Conservation (phyloP, 2,888 invertebrate species). For the Sesamia inferens region DNA sequence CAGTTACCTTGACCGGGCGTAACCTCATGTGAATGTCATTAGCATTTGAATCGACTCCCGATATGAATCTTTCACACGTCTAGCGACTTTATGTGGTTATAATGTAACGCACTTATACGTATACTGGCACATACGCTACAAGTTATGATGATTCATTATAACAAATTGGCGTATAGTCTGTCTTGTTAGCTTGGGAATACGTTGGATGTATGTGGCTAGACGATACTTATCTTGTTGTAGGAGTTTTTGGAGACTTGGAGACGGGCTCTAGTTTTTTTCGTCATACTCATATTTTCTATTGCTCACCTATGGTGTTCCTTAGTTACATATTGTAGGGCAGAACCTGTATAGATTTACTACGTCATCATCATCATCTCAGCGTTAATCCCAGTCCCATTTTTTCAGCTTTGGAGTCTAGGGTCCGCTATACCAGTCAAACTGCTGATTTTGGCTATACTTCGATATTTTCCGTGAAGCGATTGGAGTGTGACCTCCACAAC, state of each 20-base stretch:
- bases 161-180: constrained; percentile 37
- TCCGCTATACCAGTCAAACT: too few relatives aligned
- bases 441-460: too few relatives aligned
- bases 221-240: constrained; percentile 4
- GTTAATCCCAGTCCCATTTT: too few relatives aligned
- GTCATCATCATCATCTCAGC: too few relatives aligned
- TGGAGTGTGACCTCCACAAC: too few relatives aligned
- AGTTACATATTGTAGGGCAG: not conserved
- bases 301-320: not conserved
- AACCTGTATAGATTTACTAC: too few relatives aligned
- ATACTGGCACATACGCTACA: constrained; percentile 25
- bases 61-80: constrained; percentile 72
- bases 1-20: constrained; percentile 83
- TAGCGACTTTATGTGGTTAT: constrained; percentile 31
- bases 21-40: constrained; percentile 78
- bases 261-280: not conserved
- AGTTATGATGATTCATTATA: constrained; percentile 50
- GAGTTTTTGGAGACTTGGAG: not conserved
- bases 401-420: too few relatives aligned
- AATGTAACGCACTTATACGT: constrained; percentile 49
- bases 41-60: constrained; percentile 70
- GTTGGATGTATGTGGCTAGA: constrained; percentile 4
- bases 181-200: constrained; percentile 46
- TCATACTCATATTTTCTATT: not conserved
- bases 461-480: too few relatives aligned